phyloP scores from a whole-genome alignment of 2,113 vertebrate species.

The Megatriorchis doriae region DNA sequence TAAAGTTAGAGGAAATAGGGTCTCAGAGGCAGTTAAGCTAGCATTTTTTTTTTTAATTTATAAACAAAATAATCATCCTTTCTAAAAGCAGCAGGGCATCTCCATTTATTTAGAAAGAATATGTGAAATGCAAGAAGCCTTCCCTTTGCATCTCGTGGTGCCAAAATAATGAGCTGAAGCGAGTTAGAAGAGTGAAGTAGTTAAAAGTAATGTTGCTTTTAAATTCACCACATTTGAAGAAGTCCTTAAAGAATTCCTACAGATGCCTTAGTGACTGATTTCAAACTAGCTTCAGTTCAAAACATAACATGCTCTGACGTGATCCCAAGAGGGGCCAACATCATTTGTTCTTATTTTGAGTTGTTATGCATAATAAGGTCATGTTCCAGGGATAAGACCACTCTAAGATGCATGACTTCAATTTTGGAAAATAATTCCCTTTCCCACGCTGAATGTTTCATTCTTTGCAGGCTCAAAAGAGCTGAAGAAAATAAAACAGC shows the following conservation, averaged over 20 bases:
- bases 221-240: neutral
- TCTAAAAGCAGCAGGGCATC: neutral
- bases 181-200: neutral
- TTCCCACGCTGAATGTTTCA: constrained; percentile 60
- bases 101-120: neutral
- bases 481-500: constrained; percentile 46
- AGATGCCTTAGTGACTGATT: constrained; percentile 24
- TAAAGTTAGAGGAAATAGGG: neutral
- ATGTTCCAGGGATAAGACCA: constrained; percentile 44
- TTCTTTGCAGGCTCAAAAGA: constrained; percentile 74
- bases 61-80: neutral
- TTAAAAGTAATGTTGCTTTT: neutral
- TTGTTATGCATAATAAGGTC: constrained; percentile 52
- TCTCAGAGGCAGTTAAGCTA: neutral
- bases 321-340: neutral
- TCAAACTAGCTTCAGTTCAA: constrained; percentile 36
- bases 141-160: neutral
- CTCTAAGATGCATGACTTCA: constrained; percentile 66
- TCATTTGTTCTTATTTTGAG: constrained; percentile 61
- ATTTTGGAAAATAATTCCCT: constrained; percentile 76
- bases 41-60: neutral
- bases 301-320: neutral
- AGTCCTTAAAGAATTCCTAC: neutral
- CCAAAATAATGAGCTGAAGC: neutral
- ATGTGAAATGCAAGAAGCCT: neutral